These are phyloP conservation scores for Cephus nigrinus DNA, from an alignment of 2,888 invertebrate species.

Conservation along the genomic window DNA sequence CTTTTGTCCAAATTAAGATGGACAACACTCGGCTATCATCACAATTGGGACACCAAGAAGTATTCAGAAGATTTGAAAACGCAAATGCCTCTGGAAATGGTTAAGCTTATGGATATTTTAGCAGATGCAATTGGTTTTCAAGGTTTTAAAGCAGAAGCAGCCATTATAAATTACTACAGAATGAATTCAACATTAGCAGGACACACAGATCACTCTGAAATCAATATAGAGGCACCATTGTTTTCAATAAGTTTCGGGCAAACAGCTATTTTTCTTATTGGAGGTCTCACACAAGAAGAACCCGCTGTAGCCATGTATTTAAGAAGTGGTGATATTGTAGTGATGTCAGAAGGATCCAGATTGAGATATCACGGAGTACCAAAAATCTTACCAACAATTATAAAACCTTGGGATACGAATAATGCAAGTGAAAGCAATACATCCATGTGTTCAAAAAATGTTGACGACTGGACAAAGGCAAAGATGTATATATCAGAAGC, in stretches of 20 bases:
- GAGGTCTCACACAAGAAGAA: slow-evolving; percentile 78
- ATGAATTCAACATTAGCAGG: slow-evolving; percentile 92
- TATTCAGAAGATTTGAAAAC: slow-evolving; percentile 78
- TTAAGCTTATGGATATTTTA: slow-evolving; percentile 74
- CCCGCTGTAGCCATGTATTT: slow-evolving; percentile 80
- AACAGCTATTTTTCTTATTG: slow-evolving; percentile 92
- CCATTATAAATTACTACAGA: slow-evolving; percentile 96
- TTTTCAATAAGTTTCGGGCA: slow-evolving; percentile 97
- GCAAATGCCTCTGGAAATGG: slow-evolving; percentile 81
- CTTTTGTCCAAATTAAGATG: slow-evolving; percentile 80
- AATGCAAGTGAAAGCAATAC: slow-evolving; percentile 26
- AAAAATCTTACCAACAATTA: slow-evolving; percentile 74
- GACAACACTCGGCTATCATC: slow-evolving; percentile 97
- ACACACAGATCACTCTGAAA: slow-evolving; percentile 95
- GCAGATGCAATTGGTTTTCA: slow-evolving; percentile 71
- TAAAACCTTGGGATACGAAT: slow-evolving; percentile 68
- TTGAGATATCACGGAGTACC: slow-evolving; percentile 95
- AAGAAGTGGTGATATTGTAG: slow-evolving; percentile 88
- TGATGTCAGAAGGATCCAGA: slow-evolving; percentile 89
- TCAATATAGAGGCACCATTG: slow-evolving; percentile 85
- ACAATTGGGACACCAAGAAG: slow-evolving; percentile 96
- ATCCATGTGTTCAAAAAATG: slow-evolving; percentile 10
- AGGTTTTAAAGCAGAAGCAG: slow-evolving; percentile 86
- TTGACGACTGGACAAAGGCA: slow-evolving; percentile 51
- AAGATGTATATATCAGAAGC: slow-evolving; percentile 65